These are phyloP conservation scores for Lagodon rhomboides DNA, from an alignment of 2,797 vertebrate species.

Conservation along the genomic window DNA sequence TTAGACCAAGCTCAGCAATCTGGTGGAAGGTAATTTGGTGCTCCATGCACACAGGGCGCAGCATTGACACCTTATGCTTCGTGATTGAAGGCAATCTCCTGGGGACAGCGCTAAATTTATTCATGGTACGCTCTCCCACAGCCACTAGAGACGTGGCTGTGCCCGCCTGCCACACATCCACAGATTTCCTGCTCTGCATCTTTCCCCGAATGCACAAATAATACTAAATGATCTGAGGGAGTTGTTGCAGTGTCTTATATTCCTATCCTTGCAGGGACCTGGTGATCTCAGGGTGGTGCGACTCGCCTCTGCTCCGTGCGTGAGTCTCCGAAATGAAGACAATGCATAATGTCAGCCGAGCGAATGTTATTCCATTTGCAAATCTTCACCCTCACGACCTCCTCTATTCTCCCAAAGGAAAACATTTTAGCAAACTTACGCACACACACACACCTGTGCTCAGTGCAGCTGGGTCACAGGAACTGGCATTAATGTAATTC, in stretches of 20 bases:
- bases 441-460: constrained; percentile 33
- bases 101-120: constrained; percentile 86
- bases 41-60: constrained; percentile 80
- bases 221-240: constrained; percentile 81
- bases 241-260: constrained; percentile 71
- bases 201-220: constrained; percentile 82
- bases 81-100: constrained; percentile 88
- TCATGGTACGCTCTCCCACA: constrained; percentile 83
- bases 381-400: constrained; percentile 58
- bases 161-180: constrained; percentile 74
- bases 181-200: constrained; percentile 82
- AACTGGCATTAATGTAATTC: constrained; percentile 86
- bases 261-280: constrained; percentile 53
- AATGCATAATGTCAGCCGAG: constrained; percentile 51
- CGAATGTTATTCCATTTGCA: constrained; percentile 70
- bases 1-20: constrained; percentile 83
- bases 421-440: constrained; percentile 53
- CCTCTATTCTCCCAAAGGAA: constrained; percentile 68
- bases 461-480: constrained; percentile 76
- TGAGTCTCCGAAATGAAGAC: constrained; percentile 60
- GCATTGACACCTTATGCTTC: constrained; percentile 87
- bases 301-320: constrained; percentile 31
- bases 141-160: constrained; percentile 83
- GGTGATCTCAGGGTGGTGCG: constrained; percentile 58
- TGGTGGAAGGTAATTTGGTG: constrained; percentile 85